Base-by-base conservation (phyloP, 2,113 vertebrate genomes). In the Poecile atricapillus region DNA sequence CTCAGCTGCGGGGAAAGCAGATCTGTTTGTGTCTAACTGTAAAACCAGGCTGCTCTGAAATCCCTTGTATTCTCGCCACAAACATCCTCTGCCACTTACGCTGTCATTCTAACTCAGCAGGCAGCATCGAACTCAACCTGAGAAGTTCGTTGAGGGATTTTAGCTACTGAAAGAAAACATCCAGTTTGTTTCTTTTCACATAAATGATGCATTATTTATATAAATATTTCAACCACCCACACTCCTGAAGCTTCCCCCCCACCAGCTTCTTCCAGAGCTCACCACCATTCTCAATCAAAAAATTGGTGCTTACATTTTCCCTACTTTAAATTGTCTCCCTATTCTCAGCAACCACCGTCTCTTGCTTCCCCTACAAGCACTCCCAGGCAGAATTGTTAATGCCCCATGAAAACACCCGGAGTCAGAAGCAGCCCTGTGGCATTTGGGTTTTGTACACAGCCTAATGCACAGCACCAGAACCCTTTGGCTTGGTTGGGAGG, bases 51-150 rank as follows among this genome's bases (percentile, higher is more conserved):
- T 73, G 77, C 64, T 73, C 77, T 60, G 59, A 84, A 81, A 73
- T 56, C 27, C 20, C 50, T 53, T 33, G 15, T 17, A 12, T 27
- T 77, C 75, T 64, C 46, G 21, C 28, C 35, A 8, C 33, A 67
- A 56, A 59, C 3, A 55, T 18, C 31, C 33, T 55, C 41, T 68
- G 30, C 47, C 39, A 23, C 15, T 76, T 75, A 37, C 0, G 0
- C 33, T 52, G 30, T 20, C 11, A 2, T 43, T 18, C 41, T 28
- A 50, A 43, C 44, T 53, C 81, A 30, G 14, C 9, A 83, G 63
- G 23, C 67, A 87, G 56, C 63, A 58, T 15, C 0, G 0, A 86
- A 49, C 2, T 7, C 16, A 59, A 13, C 12, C 33, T 9, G 9
- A 71, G 49, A 80, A 25, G 28, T 23, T 43, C 8, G 7, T 19